Evolutionary conservation across 2,113 vertebrate genomes (phyloP).

Genomic region (Solenodon paradoxus): DNA sequence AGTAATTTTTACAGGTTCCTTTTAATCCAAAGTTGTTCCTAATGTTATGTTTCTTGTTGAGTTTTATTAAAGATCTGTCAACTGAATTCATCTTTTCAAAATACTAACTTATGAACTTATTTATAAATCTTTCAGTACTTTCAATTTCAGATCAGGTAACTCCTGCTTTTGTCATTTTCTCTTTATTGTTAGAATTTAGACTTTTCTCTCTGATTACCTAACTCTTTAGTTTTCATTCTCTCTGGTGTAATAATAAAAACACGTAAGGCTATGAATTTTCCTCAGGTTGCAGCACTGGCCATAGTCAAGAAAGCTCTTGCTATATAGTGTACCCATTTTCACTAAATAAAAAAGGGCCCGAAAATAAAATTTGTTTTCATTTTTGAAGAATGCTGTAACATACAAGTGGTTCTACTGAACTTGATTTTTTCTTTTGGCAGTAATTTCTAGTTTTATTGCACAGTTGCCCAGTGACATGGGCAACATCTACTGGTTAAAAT

Average conservation of each 20-base stretch:
- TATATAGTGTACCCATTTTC: not conserved
- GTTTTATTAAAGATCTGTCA: not conserved
- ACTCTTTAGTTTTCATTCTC: not conserved
- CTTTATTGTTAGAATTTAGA: not conserved
- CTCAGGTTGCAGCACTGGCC: not conserved
- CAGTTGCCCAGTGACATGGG: too few relatives aligned
- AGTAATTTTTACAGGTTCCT: not conserved
- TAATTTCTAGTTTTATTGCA: not conserved
- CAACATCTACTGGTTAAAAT: not conserved
- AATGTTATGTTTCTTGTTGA: not conserved
- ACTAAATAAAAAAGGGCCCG: not conserved
- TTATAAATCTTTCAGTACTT: not conserved
- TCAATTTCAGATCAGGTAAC: not conserved
- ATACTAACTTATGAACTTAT: not conserved
- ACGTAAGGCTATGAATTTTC: not conserved
- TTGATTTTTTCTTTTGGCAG: not conserved
- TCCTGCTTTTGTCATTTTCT: not conserved
- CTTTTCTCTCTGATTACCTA: not conserved
- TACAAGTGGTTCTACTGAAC: not conserved
- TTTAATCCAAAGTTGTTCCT: not conserved
- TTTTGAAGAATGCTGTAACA: not conserved
- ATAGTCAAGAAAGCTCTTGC: not conserved
- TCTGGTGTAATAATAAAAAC: not conserved
- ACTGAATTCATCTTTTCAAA: not conserved
- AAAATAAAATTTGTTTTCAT: not conserved